Percentiles rank a stretch among this genome's conserved stretches.
Evolutionary conservation across 2,888 invertebrate species (phyloP).

Genomic region (Epirrhoe alternata): DNA sequence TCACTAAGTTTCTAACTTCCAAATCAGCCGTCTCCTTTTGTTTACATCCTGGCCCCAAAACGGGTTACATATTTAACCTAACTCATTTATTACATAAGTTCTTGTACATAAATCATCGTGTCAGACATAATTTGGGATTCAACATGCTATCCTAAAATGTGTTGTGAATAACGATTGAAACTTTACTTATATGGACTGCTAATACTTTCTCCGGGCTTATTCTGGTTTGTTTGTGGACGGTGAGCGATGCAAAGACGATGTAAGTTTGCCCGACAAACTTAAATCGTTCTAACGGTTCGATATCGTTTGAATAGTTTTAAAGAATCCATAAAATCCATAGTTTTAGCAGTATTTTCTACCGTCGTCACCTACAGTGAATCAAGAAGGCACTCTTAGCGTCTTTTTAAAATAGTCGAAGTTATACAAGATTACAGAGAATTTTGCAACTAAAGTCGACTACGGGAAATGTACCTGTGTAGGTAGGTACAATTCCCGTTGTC

Average conservation of each 20-base stretch:
- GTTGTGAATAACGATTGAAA: conserved; percentile 32
- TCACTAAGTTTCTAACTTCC: conserved; percentile 34
- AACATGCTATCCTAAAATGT: conserved; percentile 35
- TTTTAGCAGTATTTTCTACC: too few relatives aligned
- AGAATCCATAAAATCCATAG: too few relatives aligned
- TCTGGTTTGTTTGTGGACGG: conserved; percentile 22
- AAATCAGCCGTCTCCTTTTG: conserved; percentile 5
- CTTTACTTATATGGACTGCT: conserved; percentile 13
- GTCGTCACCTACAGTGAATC: too few relatives aligned
- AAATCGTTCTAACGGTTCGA: not conserved
- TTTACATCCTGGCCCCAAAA: conserved; percentile 35
- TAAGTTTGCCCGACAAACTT: conserved; percentile 16
- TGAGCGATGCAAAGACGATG: conserved; percentile 25
- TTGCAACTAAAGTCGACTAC: too few relatives aligned
- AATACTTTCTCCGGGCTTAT: conserved; percentile 35
- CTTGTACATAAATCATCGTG: conserved; percentile 52
- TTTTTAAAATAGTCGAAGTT: too few relatives aligned
- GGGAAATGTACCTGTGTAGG: too few relatives aligned
- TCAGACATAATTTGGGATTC: conserved; percentile 60
- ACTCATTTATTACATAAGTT: conserved; percentile 34
- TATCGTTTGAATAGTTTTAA: not conserved
- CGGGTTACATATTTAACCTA: conserved; percentile 29
- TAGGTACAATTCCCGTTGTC: too few relatives aligned
- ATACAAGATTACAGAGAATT: too few relatives aligned
- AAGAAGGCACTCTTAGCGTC: too few relatives aligned